Evolutionary conservation across 2,888 invertebrate genomes (phyloP).

Genomic region (Conops quadrifasciatus): DNA sequence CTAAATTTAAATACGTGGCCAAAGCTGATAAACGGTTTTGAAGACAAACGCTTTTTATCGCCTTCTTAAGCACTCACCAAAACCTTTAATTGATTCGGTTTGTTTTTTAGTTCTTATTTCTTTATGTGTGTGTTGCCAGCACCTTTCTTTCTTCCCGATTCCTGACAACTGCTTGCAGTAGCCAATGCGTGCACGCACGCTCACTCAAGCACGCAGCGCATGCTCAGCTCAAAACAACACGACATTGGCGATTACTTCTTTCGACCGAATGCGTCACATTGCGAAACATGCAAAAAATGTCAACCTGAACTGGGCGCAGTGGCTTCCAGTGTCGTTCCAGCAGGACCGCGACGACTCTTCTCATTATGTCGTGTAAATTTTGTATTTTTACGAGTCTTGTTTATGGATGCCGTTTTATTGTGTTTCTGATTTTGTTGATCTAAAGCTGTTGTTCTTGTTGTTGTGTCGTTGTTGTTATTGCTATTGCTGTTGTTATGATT

Average conservation of each 20-base stretch:
- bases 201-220: neutral
- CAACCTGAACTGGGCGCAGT: slow-evolving; percentile 49
- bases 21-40: no score
- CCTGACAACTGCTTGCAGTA: neutral
- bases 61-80: no score
- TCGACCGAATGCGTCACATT: neutral
- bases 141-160: neutral
- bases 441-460: no score
- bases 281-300: slow-evolving; percentile 44
- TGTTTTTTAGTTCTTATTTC: no score
- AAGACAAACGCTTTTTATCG: no score
- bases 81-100: no score
- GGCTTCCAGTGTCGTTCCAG: slow-evolving; percentile 46
- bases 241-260: neutral
- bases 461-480: neutral
- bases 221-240: neutral
- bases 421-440: neutral
- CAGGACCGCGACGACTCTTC: slow-evolving; percentile 21
- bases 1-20: neutral
- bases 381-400: slow-evolving; percentile 7
- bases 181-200: neutral
- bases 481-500: neutral
- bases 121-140: no score
- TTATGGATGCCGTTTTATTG: neutral
- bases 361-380: slow-evolving; percentile 30